These are phyloP conservation scores for Deroplatys truncata DNA, from an alignment of 2,888 invertebrate species.

Conservation along the genomic window DNA sequence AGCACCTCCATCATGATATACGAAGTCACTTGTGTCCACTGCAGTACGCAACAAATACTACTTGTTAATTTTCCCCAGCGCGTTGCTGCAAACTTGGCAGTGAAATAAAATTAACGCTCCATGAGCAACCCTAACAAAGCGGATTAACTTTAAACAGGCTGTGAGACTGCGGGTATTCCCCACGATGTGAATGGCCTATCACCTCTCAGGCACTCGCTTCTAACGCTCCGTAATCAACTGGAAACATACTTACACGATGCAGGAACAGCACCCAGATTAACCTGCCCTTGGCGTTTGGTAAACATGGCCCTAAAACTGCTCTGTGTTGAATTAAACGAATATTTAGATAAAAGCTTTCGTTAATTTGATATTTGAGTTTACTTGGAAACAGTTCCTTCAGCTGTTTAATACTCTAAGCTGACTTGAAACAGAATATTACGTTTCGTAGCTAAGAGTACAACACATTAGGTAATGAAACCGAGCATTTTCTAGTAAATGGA, in stretches of 20 bases:
- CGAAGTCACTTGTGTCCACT: neutral
- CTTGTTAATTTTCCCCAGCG: neutral
- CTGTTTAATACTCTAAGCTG: no score
- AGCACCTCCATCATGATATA: neutral
- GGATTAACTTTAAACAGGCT: neutral
- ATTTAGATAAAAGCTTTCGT: no score
- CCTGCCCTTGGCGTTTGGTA: no score
- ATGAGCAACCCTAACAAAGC: neutral
- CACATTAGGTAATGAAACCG: no score
- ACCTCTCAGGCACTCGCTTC: neutral
- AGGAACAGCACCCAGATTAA: neutral
- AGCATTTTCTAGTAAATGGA: no score
- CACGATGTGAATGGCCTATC: neutral
- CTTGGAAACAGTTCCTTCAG: no score
- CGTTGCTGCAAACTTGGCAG: neutral
- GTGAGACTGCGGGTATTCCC: neutral
- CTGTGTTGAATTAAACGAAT: no score
- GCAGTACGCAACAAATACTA: neutral
- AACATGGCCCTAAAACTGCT: no score
- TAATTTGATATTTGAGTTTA: no score
- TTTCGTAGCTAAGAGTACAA: no score
- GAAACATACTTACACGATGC: neutral
- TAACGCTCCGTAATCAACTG: neutral
- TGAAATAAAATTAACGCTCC: neutral
- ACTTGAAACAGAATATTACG: no score